A percentile compares a stretch with the other conserved stretches of the same genome.
Conservation (phyloP, 2,888 invertebrate species). For the Drosophila monieri region DNA sequence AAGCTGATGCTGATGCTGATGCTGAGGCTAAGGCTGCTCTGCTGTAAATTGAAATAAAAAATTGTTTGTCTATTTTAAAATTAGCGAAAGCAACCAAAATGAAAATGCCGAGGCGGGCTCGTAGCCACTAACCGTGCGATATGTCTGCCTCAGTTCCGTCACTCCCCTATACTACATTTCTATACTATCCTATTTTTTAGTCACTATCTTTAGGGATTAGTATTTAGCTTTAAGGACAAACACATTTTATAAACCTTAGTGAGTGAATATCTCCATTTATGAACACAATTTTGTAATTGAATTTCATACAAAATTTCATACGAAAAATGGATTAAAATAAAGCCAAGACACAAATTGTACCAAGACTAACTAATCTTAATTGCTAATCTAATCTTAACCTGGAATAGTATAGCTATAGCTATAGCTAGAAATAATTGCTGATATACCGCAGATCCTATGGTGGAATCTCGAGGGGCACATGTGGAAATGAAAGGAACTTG, state of each 20-base stretch:
- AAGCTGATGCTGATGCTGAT: slow-evolving; percentile 7
- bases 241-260: neutral
- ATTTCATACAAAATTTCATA: neutral
- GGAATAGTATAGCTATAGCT: neutral
- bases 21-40: slow-evolving; percentile 2
- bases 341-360: neutral
- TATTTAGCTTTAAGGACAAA: neutral
- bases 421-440: slow-evolving; percentile 9
- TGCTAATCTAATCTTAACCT: neutral
- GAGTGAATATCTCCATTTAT: neutral
- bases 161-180: neutral
- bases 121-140: slow-evolving; percentile 25
- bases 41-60: slow-evolving; percentile 76
- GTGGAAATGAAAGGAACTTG: slow-evolving; percentile 49
- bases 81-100: slow-evolving; percentile 72
- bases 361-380: neutral
- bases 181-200: neutral
- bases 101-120: slow-evolving; percentile 63
- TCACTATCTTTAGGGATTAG: too few species aligned
- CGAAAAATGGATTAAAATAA: neutral
- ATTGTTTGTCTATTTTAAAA: slow-evolving; percentile 76
- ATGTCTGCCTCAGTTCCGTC: slow-evolving; percentile 16
- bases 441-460: slow-evolving; percentile 10
- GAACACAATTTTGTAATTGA: neutral
- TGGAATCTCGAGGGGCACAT: slow-evolving; percentile 25